These are phyloP conservation scores for Columbina picui DNA, from an alignment of 2,113 vertebrate genomes.

Conservation along the genomic window DNA sequence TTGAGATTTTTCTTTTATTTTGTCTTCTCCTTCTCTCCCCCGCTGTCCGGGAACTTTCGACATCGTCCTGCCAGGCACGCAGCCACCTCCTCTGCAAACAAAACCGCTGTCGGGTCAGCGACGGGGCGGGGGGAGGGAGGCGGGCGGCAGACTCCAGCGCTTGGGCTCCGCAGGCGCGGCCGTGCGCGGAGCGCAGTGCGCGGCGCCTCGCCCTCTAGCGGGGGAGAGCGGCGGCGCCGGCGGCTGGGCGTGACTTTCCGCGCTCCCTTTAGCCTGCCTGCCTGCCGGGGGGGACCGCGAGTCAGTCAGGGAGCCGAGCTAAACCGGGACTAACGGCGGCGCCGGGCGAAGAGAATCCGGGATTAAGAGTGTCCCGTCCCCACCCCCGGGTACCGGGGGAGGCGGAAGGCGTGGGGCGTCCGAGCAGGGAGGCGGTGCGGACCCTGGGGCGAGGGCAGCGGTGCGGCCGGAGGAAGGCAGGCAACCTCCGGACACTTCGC, in stretches of 20 bases:
- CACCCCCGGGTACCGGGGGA: neutral
- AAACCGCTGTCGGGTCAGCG: neutral
- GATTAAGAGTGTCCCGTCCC: neutral
- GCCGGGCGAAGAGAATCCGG: neutral
- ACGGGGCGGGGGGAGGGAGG: neutral
- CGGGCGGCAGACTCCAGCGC: accelerated
- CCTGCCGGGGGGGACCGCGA: conserved; percentile 72
- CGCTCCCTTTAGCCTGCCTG: conserved; percentile 63
- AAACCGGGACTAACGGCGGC: conserved; percentile 3
- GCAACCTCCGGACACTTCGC: neutral
- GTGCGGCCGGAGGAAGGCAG: neutral
- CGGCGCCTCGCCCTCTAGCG: conserved; percentile 75
- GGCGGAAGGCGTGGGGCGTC: neutral
- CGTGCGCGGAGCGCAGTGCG: neutral
- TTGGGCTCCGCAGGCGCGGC: neutral
- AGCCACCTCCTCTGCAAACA: neutral
- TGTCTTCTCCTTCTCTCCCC: neutral
- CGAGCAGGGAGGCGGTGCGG: neutral
- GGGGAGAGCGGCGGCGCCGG: conserved; percentile 40
- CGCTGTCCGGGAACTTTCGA: neutral
- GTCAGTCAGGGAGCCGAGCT: conserved; percentile 63
- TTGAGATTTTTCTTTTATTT: neutral
- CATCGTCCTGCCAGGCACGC: neutral
- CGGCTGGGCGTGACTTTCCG: conserved; percentile 74
- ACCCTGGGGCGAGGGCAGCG: neutral